Evolutionary conservation across 2,888 invertebrate species (phyloP).

Genomic region (Bellardia bayeri): DNA sequence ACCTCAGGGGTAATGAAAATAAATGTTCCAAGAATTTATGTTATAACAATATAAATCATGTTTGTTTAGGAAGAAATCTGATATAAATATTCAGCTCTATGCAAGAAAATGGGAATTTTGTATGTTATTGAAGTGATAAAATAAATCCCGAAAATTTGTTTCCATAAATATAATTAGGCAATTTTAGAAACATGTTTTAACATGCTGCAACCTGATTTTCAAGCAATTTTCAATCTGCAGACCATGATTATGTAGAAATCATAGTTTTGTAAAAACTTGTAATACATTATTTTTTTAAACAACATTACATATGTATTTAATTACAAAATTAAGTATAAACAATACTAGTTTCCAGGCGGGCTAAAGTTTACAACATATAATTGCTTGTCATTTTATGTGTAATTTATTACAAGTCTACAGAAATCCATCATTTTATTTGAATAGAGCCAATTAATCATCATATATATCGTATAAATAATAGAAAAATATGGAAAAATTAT

Average conservation of each 20-base stretch:
- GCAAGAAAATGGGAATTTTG: no score
- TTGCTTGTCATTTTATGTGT: slow-evolving; percentile 26
- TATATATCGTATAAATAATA: background rate
- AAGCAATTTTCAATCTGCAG: no score
- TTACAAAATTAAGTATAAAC: background rate
- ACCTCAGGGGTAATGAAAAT: background rate
- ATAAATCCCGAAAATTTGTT: no score
- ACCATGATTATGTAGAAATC: no score
- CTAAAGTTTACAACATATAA: slow-evolving; percentile 1
- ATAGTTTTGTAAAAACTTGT: no score
- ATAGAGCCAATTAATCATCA: slow-evolving; percentile 11
- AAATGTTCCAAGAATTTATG: background rate
- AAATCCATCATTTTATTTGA: slow-evolving; percentile 16
- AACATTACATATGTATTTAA: slow-evolving; percentile 10
- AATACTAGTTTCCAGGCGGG: slow-evolving; percentile 6
- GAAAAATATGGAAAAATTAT: background rate
- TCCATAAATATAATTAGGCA: no score
- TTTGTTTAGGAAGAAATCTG: no score
- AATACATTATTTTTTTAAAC: background rate
- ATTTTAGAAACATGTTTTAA: no score
- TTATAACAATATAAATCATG: no score
- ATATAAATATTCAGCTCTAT: no score
- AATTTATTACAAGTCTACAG: background rate
- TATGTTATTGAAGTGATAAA: no score
- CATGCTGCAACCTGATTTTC: no score